phyloP scores from a whole-genome alignment of 2,113 vertebrate species.

The Callorhinus ursinus region DNA sequence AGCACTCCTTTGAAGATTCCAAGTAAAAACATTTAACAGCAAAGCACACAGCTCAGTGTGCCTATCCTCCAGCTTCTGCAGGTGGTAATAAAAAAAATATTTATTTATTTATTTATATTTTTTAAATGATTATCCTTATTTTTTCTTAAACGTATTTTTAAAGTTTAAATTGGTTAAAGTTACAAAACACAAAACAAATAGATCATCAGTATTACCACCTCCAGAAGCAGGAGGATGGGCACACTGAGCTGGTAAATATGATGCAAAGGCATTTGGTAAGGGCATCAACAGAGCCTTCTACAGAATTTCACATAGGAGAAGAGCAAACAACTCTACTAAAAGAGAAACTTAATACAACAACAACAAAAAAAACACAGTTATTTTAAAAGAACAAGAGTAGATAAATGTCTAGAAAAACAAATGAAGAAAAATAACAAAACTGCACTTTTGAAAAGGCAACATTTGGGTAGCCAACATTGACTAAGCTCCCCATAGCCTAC shows the following conservation, averaged over 20 bases:
- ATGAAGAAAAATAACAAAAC: neutral
- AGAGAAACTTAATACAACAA: neutral
- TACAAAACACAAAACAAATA: neutral
- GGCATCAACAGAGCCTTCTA: neutral
- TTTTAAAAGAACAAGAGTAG: neutral
- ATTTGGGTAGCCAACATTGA: neutral
- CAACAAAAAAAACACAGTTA: neutral
- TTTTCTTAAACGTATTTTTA: constrained; percentile 38
- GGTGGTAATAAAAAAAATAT: too few species aligned
- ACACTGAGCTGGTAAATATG: neutral
- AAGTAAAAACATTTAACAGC: neutral
- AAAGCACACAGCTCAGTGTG: neutral
- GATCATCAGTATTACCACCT: neutral
- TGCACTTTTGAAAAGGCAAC: neutral
- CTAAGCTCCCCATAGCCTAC: neutral
- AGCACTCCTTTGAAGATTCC: neutral
- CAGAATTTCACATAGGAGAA: neutral
- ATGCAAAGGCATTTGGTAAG: neutral
- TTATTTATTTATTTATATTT: neutral
- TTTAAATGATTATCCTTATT: neutral
- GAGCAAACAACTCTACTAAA: neutral
- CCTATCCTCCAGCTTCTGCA: too few species aligned
- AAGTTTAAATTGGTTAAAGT: neutral
- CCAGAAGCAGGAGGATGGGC: neutral
- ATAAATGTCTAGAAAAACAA: neutral